Evolutionary conservation across 1,140 invertebrate genomes (phyloP).

Genomic region (Pogonognathellus flavescens): DNA sequence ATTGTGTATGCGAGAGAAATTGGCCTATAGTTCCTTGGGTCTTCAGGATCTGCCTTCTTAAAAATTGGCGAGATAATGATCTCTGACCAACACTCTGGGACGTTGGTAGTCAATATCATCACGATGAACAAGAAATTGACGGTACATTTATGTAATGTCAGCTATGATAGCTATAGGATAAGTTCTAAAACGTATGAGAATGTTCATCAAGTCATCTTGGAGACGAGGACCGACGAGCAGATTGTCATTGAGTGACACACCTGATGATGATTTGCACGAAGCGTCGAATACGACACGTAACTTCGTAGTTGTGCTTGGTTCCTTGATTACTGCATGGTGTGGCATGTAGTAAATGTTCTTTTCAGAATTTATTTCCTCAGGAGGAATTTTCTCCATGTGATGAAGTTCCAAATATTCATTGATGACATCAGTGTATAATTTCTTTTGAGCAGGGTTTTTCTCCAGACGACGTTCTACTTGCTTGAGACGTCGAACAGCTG

Average conservation of each 20-base stretch:
- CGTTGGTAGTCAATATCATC: conserved; percentile 38
- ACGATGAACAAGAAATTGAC: conserved; percentile 60
- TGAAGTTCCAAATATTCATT: conserved; percentile 66
- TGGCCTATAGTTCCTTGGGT: conserved; percentile 44
- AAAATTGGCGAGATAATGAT: conserved; percentile 57
- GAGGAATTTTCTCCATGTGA: conserved; percentile 66
- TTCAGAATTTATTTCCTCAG: conserved; percentile 44
- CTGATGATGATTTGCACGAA: conserved; percentile 51
- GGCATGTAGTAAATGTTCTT: conserved; percentile 63
- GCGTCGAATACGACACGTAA: conserved; percentile 66
- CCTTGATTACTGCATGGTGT: conserved; percentile 64
- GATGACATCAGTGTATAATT: conserved; percentile 67
- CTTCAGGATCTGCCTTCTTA: conserved; percentile 65
- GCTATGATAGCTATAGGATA: conserved; percentile 62
- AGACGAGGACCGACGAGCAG: conserved; percentile 55
- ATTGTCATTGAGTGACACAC: conserved; percentile 61
- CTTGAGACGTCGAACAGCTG: conserved; percentile 62
- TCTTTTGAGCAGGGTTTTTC: conserved; percentile 55
- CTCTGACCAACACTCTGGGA: conserved; percentile 29
- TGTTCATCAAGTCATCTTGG: conserved; percentile 52
- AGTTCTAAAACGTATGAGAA: conserved; percentile 55
- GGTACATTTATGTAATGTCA: conserved; percentile 67
- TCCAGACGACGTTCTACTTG: conserved; percentile 64
- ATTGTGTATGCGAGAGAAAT: conserved; percentile 5
- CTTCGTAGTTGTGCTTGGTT: conserved; percentile 59